Conservation (phyloP, 2,797 vertebrate species). For the Passerculus sandwichensis region DNA sequence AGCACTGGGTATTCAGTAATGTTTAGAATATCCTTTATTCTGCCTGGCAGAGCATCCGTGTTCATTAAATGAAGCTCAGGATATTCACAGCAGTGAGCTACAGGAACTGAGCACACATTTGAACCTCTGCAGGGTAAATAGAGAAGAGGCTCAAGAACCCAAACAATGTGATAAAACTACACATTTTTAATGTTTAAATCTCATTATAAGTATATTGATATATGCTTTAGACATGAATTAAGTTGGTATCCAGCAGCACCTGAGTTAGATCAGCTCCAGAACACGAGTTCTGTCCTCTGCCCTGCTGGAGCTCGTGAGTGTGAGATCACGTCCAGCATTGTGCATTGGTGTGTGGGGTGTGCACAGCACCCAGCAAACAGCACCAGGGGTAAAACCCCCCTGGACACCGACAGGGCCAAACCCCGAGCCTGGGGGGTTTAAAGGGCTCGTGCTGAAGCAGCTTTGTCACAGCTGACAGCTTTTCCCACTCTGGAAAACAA, state of each 20-base stretch:
- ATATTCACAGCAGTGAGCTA: neutral
- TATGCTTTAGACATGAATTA: neutral
- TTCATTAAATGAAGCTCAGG: neutral
- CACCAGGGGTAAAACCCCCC: neutral
- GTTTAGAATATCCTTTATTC: neutral
- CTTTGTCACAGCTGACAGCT: neutral
- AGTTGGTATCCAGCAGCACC: neutral
- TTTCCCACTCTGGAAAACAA: neutral
- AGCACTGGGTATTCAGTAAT: neutral
- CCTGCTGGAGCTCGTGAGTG: neutral
- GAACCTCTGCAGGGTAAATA: neutral
- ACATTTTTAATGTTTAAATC: neutral
- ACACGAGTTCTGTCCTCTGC: neutral
- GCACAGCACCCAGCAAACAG: neutral
- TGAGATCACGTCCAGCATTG: neutral
- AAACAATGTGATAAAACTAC: neutral
- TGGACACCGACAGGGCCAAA: neutral
- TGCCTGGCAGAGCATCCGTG: neutral
- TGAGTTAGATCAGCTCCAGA: neutral
- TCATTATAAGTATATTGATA: neutral
- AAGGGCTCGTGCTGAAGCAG: neutral
- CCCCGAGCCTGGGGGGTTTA: neutral
- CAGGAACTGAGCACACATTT: neutral
- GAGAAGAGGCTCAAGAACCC: neutral
- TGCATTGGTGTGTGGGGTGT: fast-evolving